phyloP scores from a whole-genome alignment of 2,888 invertebrate species.

The Tachina fera region DNA sequence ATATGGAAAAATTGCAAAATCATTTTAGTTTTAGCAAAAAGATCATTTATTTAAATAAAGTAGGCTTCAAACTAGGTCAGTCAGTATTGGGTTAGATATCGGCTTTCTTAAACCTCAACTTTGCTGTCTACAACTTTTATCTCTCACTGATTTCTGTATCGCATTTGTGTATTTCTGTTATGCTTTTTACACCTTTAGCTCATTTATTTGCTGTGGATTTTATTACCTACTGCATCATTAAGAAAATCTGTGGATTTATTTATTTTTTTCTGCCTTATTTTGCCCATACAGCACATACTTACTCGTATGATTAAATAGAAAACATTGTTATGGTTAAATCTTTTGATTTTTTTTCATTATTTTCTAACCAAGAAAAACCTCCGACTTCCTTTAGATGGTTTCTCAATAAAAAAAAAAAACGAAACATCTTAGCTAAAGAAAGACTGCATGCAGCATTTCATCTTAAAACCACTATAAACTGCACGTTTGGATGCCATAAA shows the following conservation, averaged over 20 bases:
- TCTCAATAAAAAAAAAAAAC: constrained; percentile 43
- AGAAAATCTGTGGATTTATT: constrained; percentile 17
- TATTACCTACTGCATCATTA: constrained; percentile 31
- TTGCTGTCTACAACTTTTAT: constrained; percentile 40
- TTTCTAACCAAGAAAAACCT: constrained; percentile 55
- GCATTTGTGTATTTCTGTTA: not conserved
- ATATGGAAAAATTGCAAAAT: constrained; percentile 17
- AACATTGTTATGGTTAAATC: constrained; percentile 48
- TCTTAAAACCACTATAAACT: constrained; percentile 54
- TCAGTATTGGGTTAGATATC: constrained; percentile 53
- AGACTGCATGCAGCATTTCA: constrained; percentile 42
- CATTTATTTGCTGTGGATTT: constrained; percentile 18
- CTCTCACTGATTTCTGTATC: constrained; percentile 30
- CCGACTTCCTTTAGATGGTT: constrained; percentile 71
- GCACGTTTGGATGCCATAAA: constrained; percentile 68
- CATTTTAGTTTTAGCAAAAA: constrained; percentile 3
- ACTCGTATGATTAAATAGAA: constrained; percentile 36
- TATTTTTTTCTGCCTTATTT: not conserved
- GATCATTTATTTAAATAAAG: not conserved
- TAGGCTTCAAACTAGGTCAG: constrained; percentile 36
- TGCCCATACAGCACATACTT: constrained; percentile 25
- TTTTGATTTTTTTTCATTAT: not conserved
- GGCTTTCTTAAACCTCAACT: constrained; percentile 63
- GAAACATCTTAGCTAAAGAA: constrained; percentile 21
- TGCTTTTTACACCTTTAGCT: constrained; percentile 18